These are phyloP conservation scores for Hylaeus volcanicus DNA, from an alignment of 1,140 invertebrate species.

Conservation along the genomic window DNA sequence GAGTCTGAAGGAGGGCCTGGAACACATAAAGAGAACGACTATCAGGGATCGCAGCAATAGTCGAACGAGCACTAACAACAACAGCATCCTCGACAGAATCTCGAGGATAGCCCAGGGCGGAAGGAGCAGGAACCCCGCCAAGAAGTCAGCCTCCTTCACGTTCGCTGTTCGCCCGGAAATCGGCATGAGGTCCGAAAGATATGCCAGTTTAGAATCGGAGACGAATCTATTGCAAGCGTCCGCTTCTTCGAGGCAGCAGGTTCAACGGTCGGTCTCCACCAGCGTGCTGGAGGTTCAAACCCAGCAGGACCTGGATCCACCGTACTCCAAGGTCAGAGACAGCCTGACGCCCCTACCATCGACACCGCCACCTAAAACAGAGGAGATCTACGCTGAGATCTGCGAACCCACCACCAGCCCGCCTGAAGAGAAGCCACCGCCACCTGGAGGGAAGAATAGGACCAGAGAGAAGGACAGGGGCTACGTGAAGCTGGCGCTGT, in stretches of 20 bases:
- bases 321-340: conserved; percentile 78
- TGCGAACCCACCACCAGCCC: conserved; percentile 66
- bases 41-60: conserved; percentile 75
- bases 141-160: conserved; percentile 78
- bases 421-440: conserved; percentile 63
- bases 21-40: conserved; percentile 76
- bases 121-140: conserved; percentile 75
- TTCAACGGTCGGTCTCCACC: conserved; percentile 77
- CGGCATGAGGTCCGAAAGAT: conserved; percentile 76
- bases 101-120: conserved; percentile 76
- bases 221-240: conserved; percentile 65
- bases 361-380: conserved; percentile 67
- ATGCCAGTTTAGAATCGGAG: conserved; percentile 77
- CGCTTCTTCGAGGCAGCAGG: conserved; percentile 65
- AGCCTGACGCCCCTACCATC: conserved; percentile 74
- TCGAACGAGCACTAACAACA: conserved; percentile 58
- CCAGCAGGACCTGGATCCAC: conserved; percentile 71
- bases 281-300: conserved; percentile 74
- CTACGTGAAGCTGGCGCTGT: conserved; percentile 71
- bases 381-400: conserved; percentile 78
- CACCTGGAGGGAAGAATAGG: conserved; percentile 45
- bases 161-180: conserved; percentile 77
- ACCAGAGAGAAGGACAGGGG: conserved; percentile 70
- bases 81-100: conserved; percentile 73
- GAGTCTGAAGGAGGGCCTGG: conserved; percentile 75